Evolutionary conservation across 2,888 invertebrate genomes (phyloP), one percentile per base, ranked within the genome.

Genomic region (Clunio marinus): DNA sequence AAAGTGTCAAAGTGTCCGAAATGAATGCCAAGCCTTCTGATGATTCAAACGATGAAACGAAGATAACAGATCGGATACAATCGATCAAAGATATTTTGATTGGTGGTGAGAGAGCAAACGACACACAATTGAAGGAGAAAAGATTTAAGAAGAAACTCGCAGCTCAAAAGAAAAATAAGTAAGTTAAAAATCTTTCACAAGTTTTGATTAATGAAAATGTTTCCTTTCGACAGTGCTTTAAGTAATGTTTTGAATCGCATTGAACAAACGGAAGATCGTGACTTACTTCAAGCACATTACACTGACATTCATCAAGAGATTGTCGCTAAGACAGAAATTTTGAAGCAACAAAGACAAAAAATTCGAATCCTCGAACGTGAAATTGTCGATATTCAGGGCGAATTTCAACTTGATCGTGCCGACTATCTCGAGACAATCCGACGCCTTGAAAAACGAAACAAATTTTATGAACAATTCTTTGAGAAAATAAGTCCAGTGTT

Each of bases 381-480:
- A 77, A 86, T 91, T 22, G 78, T 81, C 3, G 92, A 92, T 76
- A 80, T 93, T 1, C 89, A 90, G 73, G 83, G 87, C 8, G 92
- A 92, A 78, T 92, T 92, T 77, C 89, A 92, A 76, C 81, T 84
- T 68, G 91, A 92, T 74, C 80, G 91, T 1, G 85, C 88, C n/a
- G 91, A 91, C 75, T 92, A 91, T 75, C 77, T 93, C 71, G 91
- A 92, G 74, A 88, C 90, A 0, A 90, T 92, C 32, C 80, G 91
- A 17, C 83, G 85, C 71, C 86, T 90, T 73, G 88, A 89, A 69
- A 83, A 84, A 71, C 85, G 87, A 73, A 75, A 88, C 22, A 86
- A 87, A 75, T 81, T 91, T 51, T 77, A 86, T 71, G 83, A 84
- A 68, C 84, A 85, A 73, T 81, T 88, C n/a, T 74, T 84, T 2